These are phyloP conservation scores for Rynchops niger DNA, from an alignment of 2,113 vertebrate species.

Conservation along the genomic window DNA sequence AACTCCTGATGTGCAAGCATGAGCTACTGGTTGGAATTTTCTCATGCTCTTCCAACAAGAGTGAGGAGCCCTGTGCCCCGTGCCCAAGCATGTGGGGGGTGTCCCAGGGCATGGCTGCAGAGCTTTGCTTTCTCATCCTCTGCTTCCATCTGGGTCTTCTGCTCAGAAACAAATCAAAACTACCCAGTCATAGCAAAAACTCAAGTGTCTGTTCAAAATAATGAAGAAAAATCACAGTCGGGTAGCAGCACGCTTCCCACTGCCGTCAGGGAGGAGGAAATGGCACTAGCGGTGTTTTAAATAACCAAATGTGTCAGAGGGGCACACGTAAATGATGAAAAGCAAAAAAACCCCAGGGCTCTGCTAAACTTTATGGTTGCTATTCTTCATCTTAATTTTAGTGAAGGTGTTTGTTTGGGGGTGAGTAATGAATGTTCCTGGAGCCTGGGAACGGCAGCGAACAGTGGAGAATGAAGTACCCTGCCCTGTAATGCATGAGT, in stretches of 20 bases:
- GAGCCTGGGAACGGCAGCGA: not conserved
- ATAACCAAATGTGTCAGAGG: conserved; percentile 5
- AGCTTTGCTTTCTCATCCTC: not conserved
- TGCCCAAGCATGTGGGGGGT: no score
- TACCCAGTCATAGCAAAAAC: not conserved
- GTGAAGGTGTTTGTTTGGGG: conserved; percentile 38
- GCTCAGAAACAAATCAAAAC: not conserved
- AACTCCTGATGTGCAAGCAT: rapidly evolving
- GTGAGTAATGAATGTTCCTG: conserved; percentile 9
- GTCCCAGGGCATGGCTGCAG: not conserved
- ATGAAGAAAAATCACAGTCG: conserved; percentile 46
- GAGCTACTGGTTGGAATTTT: rapidly evolving
- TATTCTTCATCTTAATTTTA: conserved; percentile 52
- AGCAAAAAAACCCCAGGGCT: not conserved
- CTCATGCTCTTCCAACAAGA: not conserved
- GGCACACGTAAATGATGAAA: not conserved
- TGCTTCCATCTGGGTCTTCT: not conserved
- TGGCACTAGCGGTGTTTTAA: not conserved
- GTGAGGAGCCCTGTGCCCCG: not conserved
- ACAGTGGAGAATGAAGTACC: not conserved
- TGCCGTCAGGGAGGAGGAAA: not conserved
- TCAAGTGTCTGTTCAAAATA: conserved; percentile 1
- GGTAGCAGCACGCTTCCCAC: not conserved
- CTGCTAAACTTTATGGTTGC: conserved; percentile 13
- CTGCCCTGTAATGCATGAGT: not conserved